Percentiles rank a stretch among this genome's conserved stretches.
These are phyloP conservation scores for Bubalus kerabau DNA, from an alignment of 2,113 vertebrate species.

Conservation along the genomic window DNA sequence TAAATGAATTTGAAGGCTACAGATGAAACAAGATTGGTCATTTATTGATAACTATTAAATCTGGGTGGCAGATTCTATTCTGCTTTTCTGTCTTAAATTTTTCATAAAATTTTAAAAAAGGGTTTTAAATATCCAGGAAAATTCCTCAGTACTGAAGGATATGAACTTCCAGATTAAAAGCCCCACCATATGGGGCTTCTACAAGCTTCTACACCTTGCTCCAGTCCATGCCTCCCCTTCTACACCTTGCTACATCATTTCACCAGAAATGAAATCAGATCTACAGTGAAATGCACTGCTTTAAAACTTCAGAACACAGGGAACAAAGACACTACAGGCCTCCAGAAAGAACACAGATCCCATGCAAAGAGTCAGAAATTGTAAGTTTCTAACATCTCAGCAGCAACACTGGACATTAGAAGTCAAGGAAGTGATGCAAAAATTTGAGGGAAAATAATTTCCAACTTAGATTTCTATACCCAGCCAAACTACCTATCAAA, in stretches of 20 bases:
- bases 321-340: background rate
- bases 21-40: background rate
- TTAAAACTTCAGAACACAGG: background rate
- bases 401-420: background rate
- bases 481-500: background rate
- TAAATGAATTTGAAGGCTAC: background rate
- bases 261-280: background rate
- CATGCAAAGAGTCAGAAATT: background rate
- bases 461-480: background rate
- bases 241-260: too few relatives aligned
- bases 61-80: background rate
- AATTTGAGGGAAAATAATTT: background rate
- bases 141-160: background rate
- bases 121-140: background rate
- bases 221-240: too few relatives aligned
- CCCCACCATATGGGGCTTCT: background rate
- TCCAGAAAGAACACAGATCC: background rate
- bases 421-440: background rate
- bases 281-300: background rate
- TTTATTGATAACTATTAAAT: background rate
- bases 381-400: background rate
- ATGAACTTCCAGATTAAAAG: background rate
- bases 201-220: too few relatives aligned
- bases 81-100: background rate
- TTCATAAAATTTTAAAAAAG: background rate